Conservation (phyloP, 2,797 vertebrate genomes). For the Mico argentatus region DNA sequence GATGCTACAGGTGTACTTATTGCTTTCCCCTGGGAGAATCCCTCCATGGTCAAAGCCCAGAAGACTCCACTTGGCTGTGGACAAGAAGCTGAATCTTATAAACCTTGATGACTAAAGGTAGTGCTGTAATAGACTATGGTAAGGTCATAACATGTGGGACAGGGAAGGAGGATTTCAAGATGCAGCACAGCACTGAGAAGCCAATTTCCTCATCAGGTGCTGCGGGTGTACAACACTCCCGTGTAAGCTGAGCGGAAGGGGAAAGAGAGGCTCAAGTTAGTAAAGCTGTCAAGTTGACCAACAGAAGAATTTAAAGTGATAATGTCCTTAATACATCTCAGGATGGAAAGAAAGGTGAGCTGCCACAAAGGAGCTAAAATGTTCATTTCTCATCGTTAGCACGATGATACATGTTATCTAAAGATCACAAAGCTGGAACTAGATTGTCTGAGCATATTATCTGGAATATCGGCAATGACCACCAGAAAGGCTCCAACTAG, state of each 20-base stretch:
- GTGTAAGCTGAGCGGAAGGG: no score
- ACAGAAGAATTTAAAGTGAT: not conserved
- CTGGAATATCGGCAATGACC: not conserved
- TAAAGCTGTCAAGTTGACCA: not conserved
- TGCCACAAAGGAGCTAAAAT: not conserved
- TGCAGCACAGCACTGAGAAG: no score
- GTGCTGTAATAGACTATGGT: not conserved
- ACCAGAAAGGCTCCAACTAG: not conserved
- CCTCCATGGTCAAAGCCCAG: not conserved
- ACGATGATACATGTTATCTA: not conserved
- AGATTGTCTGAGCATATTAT: not conserved
- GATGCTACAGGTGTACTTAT: rapidly evolving
- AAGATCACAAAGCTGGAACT: not conserved
- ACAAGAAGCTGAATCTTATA: not conserved
- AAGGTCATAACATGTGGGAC: not conserved
- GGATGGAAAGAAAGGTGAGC: not conserved
- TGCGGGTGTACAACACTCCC: rapidly evolving
- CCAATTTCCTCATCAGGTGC: not conserved
- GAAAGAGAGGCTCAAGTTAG: not conserved
- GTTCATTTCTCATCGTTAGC: not conserved
- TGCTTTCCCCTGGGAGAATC: not conserved
- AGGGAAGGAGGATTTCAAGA: not conserved
- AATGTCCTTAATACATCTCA: not conserved
- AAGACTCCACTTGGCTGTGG: not conserved
- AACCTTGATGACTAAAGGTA: not conserved